Conservation (phyloP, 2,888 invertebrate species). For the Lithodes maja region DNA sequence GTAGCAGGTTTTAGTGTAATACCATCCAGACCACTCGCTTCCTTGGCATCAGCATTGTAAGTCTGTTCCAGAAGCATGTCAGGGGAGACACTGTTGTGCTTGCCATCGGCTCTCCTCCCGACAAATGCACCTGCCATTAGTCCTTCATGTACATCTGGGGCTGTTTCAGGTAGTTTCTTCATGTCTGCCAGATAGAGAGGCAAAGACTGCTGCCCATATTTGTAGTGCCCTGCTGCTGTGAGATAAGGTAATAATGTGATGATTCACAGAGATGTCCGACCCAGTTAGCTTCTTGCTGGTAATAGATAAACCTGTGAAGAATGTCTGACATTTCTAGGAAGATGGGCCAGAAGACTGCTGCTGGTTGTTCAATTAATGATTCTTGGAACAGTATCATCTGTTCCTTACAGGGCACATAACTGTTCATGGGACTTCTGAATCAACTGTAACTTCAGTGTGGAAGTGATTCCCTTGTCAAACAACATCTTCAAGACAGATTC, state of each 20-base stretch:
- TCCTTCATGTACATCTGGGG: conserved; percentile 11
- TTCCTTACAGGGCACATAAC: no score
- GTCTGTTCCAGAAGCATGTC: conserved; percentile 45
- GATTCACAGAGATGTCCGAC: no score
- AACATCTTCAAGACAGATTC: no score
- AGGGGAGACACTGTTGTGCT: conserved; percentile 29
- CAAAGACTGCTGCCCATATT: conserved; percentile 36
- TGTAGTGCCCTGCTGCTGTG: conserved; percentile 31
- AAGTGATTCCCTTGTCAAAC: no score
- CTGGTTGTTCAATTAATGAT: no score
- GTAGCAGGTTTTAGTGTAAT: conserved; percentile 8
- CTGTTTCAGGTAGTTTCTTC: background rate
- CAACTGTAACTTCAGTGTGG: no score
- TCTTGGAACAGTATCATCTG: no score
- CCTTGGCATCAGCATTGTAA: conserved; percentile 47
- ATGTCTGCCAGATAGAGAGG: conserved; percentile 28
- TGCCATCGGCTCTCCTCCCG: conserved; percentile 13
- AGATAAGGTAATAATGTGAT: background rate
- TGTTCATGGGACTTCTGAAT: no score
- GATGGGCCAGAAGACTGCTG: no score
- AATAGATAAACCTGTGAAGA: no score
- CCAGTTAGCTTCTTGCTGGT: no score
- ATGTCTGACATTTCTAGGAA: no score
- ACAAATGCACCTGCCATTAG: conserved; percentile 2
- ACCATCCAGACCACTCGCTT: conserved; percentile 29